phyloP scores from a whole-genome alignment of 2,888 invertebrate genomes.

The Protophormia terraenovae region DNA sequence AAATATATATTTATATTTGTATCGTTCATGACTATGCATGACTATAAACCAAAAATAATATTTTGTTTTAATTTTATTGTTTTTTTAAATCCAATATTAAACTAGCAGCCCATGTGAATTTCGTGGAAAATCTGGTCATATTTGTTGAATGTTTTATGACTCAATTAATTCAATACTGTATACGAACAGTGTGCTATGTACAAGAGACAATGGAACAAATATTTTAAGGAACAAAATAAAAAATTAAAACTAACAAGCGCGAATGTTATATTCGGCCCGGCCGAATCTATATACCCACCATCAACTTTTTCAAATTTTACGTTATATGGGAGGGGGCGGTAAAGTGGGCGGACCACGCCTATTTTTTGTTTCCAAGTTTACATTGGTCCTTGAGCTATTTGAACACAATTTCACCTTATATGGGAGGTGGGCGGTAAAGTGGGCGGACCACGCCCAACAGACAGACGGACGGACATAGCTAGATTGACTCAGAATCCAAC shows the following conservation, averaged over 20 bases:
- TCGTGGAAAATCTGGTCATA: slow-evolving; percentile 67
- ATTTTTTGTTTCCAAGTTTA: too few species aligned
- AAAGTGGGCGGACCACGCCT: too few species aligned
- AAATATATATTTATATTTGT: background rate
- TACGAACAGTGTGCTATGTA: background rate
- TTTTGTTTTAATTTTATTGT: slow-evolving; percentile 52
- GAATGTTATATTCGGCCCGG: too few species aligned
- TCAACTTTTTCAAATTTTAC: too few species aligned
- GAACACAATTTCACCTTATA: too few species aligned
- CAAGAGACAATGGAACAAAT: background rate
- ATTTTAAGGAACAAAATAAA: background rate
- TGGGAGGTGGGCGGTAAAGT: too few species aligned
- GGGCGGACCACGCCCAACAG: too few species aligned
- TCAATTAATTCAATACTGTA: slow-evolving; percentile 61
- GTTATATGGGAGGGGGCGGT: too few species aligned
- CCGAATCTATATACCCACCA: too few species aligned
- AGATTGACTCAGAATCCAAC: too few species aligned
- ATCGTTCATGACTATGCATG: slow-evolving; percentile 33
- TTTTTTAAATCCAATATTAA: slow-evolving; percentile 36
- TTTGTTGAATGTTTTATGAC: slow-evolving; percentile 68
- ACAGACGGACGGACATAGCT: too few species aligned
- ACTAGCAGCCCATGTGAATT: slow-evolving; percentile 49
- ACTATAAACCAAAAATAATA: slow-evolving; percentile 39
- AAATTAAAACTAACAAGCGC: background rate
- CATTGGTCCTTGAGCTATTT: too few species aligned